Evolutionary conservation across 1,140 invertebrate genomes (phyloP).

Genomic region (Nylanderia fulva): DNA sequence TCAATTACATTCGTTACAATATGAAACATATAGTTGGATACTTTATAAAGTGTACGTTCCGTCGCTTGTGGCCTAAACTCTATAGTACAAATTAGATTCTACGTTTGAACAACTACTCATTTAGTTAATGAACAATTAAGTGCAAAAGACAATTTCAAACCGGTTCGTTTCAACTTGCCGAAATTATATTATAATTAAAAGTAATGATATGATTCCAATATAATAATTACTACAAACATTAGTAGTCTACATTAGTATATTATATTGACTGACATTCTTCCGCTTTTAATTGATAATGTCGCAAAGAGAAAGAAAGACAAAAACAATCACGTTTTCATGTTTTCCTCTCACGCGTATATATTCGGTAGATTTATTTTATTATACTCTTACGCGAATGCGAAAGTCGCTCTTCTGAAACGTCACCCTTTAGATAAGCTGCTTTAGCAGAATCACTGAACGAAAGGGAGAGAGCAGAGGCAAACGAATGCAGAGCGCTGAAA

Average conservation of each 20-base stretch:
- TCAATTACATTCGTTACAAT: neutral
- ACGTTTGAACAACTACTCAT: conserved; percentile 31
- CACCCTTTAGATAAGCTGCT: conserved; percentile 17
- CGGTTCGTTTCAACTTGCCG: conserved; percentile 41
- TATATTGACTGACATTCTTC: neutral
- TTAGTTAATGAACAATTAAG: conserved; percentile 20
- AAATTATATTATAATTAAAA: conserved; percentile 30
- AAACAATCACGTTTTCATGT: neutral
- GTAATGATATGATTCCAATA: neutral
- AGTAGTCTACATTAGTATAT: neutral
- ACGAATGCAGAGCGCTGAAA: neutral
- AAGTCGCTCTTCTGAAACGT: neutral
- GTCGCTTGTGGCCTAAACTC: conserved; percentile 51
- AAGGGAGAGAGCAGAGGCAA: conserved; percentile 14
- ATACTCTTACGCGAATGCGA: neutral
- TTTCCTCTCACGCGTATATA: conserved; percentile 3
- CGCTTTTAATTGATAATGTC: neutral
- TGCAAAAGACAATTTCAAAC: neutral
- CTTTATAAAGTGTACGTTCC: conserved; percentile 22
- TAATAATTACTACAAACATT: neutral
- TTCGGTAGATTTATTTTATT: neutral
- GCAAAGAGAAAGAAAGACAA: too few species aligned
- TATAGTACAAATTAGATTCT: conserved; percentile 56
- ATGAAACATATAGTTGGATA: neutral
- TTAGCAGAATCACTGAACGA: neutral